Evolutionary conservation across 2,888 invertebrate genomes (phyloP).

Genomic region (Andrena haemorrhoa): DNA sequence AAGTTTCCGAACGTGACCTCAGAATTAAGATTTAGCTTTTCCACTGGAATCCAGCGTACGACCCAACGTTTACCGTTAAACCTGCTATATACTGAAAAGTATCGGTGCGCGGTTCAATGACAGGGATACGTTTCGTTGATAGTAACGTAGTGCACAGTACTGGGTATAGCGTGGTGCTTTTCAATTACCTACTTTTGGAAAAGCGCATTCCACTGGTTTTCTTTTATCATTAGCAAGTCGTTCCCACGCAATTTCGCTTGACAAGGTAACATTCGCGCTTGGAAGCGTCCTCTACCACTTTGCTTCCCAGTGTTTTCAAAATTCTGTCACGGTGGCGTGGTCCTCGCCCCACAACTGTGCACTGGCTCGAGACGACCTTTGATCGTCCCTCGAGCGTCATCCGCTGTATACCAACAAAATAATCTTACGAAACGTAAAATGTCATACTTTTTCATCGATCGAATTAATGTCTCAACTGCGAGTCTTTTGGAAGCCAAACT

Average conservation of each 20-base stretch:
- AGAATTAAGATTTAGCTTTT: too few species aligned
- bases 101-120: constrained; percentile 10
- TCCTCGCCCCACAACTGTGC: constrained; percentile 45
- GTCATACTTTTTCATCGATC: not conserved
- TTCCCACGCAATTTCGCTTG: constrained; percentile 20
- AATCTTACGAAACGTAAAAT: not conserved
- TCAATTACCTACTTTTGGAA: constrained; percentile 4
- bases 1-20: too few species aligned
- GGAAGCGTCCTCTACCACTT: not conserved
- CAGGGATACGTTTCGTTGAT: not conserved
- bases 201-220: not conserved
- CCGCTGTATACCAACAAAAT: not conserved
- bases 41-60: too few species aligned
- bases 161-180: not conserved
- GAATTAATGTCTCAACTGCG: not conserved
- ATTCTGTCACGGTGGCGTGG: constrained; percentile 52
- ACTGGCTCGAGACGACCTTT: constrained; percentile 53
- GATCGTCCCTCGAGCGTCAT: constrained; percentile 43
- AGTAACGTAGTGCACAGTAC: not conserved
- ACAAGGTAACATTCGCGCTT: constrained; percentile 30
- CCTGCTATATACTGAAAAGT: constrained; percentile 15
- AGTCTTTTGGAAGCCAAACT: too few species aligned
- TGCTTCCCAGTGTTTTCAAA: constrained; percentile 52
- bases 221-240: not conserved
- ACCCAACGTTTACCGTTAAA: constrained; percentile 9